Percentiles rank a stretch among this genome's conserved stretches.
phyloP scores from a whole-genome alignment of 64 coral and sea anemone species.

The Stichodactyla helianthus region DNA sequence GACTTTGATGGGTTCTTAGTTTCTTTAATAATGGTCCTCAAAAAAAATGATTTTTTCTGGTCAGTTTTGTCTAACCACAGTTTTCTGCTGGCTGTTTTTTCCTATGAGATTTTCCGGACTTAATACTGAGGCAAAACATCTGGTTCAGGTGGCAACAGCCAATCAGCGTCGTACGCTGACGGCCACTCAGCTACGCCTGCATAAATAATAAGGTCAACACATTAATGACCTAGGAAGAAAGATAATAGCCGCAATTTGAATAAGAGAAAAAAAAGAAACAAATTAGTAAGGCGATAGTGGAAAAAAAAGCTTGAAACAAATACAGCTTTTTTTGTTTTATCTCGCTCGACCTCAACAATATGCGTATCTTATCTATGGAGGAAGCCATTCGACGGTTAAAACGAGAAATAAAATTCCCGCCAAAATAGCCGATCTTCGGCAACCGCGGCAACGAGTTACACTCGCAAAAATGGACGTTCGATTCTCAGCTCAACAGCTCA shows the following conservation, averaged over 20 bases:
- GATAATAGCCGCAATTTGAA: constrained; percentile 72
- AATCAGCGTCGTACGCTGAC: constrained; percentile 39
- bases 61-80: background rate
- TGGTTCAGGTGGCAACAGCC: constrained; percentile 95
- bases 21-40: background rate
- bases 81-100: constrained; percentile 43
- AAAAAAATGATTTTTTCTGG: background rate
- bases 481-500: constrained; percentile 54
- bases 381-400: background rate
- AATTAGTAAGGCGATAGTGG: constrained; percentile 66
- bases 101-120: constrained; percentile 85
- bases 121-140: constrained; percentile 65
- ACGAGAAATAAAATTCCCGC: background rate
- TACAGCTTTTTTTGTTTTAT: background rate
- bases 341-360: background rate
- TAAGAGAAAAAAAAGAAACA: constrained; percentile 45
- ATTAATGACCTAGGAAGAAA: constrained; percentile 57
- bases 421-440: constrained; percentile 2
- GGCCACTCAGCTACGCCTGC: constrained; percentile 36
- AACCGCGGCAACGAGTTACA: constrained; percentile 82
- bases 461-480: constrained; percentile 72
- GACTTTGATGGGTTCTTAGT: background rate
- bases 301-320: background rate
- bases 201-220: constrained; percentile 76
- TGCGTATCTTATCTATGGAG: background rate